Percentiles rank a stretch among this genome's conserved stretches.
Conservation (phyloP, 2,113 vertebrate species). For the Chamaea fasciata region DNA sequence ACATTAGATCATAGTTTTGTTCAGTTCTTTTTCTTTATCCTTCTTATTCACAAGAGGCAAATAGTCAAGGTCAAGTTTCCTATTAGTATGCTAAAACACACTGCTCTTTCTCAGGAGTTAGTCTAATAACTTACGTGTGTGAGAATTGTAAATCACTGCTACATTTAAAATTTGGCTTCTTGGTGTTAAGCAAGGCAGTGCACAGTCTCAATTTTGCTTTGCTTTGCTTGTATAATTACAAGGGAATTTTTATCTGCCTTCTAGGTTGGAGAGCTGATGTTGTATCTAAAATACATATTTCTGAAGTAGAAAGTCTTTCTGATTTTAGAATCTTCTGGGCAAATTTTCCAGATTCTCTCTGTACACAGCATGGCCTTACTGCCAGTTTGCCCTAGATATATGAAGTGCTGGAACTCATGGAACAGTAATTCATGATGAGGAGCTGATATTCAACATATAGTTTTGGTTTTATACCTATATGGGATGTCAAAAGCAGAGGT, state of each 20-base stretch:
- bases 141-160: neutral
- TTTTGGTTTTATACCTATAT: neutral
- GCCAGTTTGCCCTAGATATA: neutral
- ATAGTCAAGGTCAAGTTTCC: slow-evolving; percentile 6
- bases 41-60: neutral
- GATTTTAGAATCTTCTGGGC: neutral
- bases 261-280: neutral
- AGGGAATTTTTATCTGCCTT: neutral
- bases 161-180: neutral
- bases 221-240: neutral
- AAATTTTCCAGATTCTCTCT: neutral
- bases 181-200: neutral
- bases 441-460: neutral
- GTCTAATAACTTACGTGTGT: neutral
- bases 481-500: neutral
- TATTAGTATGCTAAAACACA: neutral
- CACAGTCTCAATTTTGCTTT: neutral
- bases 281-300: neutral
- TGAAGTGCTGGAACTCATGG: neutral
- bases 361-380: neutral
- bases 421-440: neutral
- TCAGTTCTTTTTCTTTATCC: neutral
- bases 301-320: neutral
- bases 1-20: neutral
- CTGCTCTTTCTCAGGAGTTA: neutral